Percentiles rank a stretch among this genome's conserved stretches.
phyloP scores from a whole-genome alignment of 1,140 invertebrate species.

The Camponotus vicinus region DNA sequence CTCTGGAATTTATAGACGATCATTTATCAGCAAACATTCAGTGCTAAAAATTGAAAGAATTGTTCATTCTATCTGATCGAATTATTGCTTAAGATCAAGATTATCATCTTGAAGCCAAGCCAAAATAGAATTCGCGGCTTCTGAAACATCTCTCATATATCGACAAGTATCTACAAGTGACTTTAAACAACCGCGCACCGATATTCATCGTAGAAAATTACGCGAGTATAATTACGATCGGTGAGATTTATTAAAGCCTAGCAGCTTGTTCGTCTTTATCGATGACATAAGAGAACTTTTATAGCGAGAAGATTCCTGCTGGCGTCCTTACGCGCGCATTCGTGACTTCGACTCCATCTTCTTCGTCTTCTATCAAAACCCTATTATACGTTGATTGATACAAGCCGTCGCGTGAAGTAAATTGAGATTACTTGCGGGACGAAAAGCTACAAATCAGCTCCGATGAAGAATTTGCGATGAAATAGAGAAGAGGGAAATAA shows the following conservation, averaged over 20 bases:
- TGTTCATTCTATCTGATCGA: neutral
- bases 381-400: slow-evolving; percentile 21
- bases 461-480: slow-evolving; percentile 5
- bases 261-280: slow-evolving; percentile 47
- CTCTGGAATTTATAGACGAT: neutral
- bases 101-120: too few relatives aligned
- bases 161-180: neutral
- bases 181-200: slow-evolving; percentile 12
- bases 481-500: neutral
- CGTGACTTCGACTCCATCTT: neutral
- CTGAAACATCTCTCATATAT: neutral
- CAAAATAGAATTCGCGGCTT: neutral
- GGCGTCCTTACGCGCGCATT: slow-evolving; percentile 31
- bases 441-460: slow-evolving; percentile 22
- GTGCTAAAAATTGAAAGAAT: neutral
- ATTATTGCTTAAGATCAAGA: too few relatives aligned
- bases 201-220: slow-evolving; percentile 35
- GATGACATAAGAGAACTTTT: slow-evolving; percentile 60
- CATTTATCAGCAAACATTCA: neutral
- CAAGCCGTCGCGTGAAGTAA: neutral
- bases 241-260: slow-evolving; percentile 39
- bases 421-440: slow-evolving; percentile 20
- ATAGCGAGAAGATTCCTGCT: slow-evolving; percentile 45
- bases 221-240: slow-evolving; percentile 49
- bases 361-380: neutral